Percentiles rank a stretch among this genome's conserved stretches.
Evolutionary conservation across 2,113 vertebrate species (phyloP).

Genomic region (Ceratotherium simum): DNA sequence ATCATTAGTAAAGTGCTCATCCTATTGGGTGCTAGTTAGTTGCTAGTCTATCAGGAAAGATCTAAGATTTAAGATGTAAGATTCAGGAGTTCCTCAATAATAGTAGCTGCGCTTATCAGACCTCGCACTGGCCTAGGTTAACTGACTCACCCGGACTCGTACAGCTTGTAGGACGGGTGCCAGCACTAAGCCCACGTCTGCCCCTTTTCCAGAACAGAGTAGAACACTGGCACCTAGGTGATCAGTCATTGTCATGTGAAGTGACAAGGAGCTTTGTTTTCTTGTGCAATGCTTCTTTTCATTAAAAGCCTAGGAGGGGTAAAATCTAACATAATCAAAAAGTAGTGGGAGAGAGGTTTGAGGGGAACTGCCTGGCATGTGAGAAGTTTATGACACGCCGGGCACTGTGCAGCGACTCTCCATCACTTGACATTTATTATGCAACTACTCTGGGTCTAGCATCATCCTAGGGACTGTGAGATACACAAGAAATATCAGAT

Average conservation of each 20-base stretch:
- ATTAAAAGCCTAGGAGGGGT: conserved; percentile 51
- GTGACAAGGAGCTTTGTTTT: conserved; percentile 58
- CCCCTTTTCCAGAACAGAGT: not conserved
- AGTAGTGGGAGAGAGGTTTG: conserved; percentile 21
- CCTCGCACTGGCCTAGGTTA: not conserved
- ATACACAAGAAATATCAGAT: conserved; percentile 1
- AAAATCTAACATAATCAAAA: conserved; percentile 50
- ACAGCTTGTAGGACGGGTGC: not conserved
- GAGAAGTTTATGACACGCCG: not conserved
- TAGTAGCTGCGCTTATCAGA: not conserved
- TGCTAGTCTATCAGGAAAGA: not conserved
- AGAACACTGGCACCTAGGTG: conserved; percentile 31
- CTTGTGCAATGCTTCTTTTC: conserved; percentile 52
- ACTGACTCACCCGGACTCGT: conserved; percentile 30
- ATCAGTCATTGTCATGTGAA: conserved; percentile 49
- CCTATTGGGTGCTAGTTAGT: not conserved
- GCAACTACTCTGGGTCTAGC: not conserved
- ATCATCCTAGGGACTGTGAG: not conserved
- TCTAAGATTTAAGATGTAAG: not conserved
- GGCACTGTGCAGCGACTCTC: not conserved
- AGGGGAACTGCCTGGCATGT: not conserved
- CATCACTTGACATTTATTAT: conserved; percentile 15
- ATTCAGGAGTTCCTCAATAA: not conserved
- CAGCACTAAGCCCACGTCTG: not conserved
- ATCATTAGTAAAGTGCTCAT: not conserved